A percentile compares a stretch with the other conserved stretches of the same genome.
Conservation (phyloP, 2,888 invertebrate genomes). For the Eustalomyia histrio region DNA sequence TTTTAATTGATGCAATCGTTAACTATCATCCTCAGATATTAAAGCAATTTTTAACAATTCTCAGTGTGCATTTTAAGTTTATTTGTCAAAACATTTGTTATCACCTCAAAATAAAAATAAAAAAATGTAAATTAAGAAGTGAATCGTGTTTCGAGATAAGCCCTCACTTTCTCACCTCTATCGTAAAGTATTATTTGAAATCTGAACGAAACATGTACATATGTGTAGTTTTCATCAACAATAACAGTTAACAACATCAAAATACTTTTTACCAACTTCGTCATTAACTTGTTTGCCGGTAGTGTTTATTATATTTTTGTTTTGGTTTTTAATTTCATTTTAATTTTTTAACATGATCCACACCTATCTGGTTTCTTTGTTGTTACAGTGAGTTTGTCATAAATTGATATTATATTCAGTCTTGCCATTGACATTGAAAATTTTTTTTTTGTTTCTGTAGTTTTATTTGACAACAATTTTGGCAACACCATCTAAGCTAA, state of each 20-base stretch:
- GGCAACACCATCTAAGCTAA: neutral
- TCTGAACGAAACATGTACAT: neutral
- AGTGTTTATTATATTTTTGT: neutral
- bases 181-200: neutral
- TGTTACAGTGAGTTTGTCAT: constrained; percentile 6
- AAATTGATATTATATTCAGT: constrained; percentile 31
- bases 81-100: no score
- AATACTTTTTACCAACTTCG: constrained; percentile 1
- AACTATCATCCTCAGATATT: no score
- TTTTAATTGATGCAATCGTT: no score
- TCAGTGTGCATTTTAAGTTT: no score
- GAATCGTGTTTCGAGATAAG: no score
- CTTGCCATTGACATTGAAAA: constrained; percentile 47
- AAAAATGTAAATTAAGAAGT: no score
- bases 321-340: constrained; percentile 4
- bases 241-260: constrained; percentile 10
- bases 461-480: constrained; percentile 6
- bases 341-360: neutral
- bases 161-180: no score
- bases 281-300: constrained; percentile 31
- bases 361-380: neutral
- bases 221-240: neutral
- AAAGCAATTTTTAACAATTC: no score
- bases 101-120: no score
- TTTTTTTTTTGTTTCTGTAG: constrained; percentile 10